Conservation (phyloP, 2,113 vertebrate species). For the Pipa parva region DNA sequence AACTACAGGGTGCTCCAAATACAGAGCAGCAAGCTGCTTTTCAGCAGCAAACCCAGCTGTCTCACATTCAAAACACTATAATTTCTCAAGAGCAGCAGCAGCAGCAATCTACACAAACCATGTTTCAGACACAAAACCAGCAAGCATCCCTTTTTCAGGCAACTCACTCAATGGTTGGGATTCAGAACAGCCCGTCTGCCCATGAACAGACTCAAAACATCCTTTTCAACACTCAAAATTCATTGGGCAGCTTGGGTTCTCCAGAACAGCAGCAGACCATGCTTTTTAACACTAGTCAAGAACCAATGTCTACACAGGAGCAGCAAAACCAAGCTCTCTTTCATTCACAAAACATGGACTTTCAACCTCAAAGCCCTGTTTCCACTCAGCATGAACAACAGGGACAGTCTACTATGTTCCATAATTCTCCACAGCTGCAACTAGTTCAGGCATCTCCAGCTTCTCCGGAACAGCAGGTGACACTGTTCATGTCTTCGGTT, state of each 20-base stretch:
- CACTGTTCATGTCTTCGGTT: slow-evolving; percentile 85
- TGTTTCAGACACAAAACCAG: slow-evolving; percentile 70
- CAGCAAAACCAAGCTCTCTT: slow-evolving; percentile 79
- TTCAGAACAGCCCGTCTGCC: slow-evolving; percentile 63
- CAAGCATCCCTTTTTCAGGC: slow-evolving; percentile 80
- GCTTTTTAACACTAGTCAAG: slow-evolving; percentile 64
- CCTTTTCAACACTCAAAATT: slow-evolving; percentile 35
- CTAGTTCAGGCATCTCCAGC: slow-evolving; percentile 71
- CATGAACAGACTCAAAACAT: slow-evolving; percentile 62
- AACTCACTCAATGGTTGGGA: slow-evolving; percentile 73
- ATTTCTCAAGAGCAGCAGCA: slow-evolving; percentile 76
- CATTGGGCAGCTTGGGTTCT: slow-evolving; percentile 33
- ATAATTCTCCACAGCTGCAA: slow-evolving; percentile 89
- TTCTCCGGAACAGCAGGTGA: slow-evolving; percentile 78
- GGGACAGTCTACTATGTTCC: slow-evolving; percentile 80
- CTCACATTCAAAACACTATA: slow-evolving; percentile 76
- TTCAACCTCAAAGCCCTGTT: slow-evolving; percentile 83
- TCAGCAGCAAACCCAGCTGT: slow-evolving; percentile 72
- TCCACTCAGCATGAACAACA: slow-evolving; percentile 66
- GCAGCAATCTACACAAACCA: slow-evolving; percentile 61
- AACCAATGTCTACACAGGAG: slow-evolving; percentile 67
- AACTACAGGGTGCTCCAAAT: slow-evolving; percentile 76
- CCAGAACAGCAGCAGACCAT: slow-evolving; percentile 79
- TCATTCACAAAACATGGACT: slow-evolving; percentile 85
- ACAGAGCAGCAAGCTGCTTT: slow-evolving; percentile 83